Percentiles rank a stretch among this genome's conserved stretches.
These are phyloP conservation scores for Zoanthus gigantus DNA, from an alignment of 92 coral and sea anemone genomes.

Conservation along the genomic window DNA sequence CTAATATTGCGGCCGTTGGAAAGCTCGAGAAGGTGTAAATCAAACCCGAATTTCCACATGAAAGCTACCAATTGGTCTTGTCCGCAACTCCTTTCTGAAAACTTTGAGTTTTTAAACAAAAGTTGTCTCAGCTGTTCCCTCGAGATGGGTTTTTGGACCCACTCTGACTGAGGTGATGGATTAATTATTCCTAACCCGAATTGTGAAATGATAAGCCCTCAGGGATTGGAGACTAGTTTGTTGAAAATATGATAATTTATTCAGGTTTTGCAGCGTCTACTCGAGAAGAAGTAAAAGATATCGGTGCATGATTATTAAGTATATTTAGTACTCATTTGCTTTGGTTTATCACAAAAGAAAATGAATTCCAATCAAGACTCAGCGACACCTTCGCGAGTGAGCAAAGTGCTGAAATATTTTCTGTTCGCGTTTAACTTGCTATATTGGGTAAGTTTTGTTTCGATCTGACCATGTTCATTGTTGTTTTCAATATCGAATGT, in stretches of 20 bases:
- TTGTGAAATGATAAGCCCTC: too few species aligned
- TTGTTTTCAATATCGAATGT: background rate
- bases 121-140: too few species aligned
- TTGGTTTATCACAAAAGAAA: conserved; percentile 1
- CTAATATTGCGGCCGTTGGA: too few species aligned
- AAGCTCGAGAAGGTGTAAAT: too few species aligned
- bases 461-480: background rate
- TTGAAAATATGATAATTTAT: conserved; percentile 7
- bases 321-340: background rate
- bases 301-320: background rate
- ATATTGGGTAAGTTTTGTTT: conserved; percentile 91
- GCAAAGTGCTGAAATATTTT: conserved; percentile 82
- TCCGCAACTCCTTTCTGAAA: too few species aligned
- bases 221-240: too few species aligned
- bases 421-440: conserved; percentile 89
- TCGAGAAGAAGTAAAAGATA: background rate
- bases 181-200: too few species aligned
- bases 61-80: too few species aligned
- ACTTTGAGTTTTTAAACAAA: too few species aligned
- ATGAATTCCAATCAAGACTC: conserved; percentile 18
- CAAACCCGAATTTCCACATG: too few species aligned
- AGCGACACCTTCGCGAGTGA: conserved; percentile 43
- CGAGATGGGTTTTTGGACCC: too few species aligned
- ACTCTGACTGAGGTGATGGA: too few species aligned
- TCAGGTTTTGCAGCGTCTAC: conserved; percentile 18